These are phyloP conservation scores for Acyrthosiphon pisum DNA, from an alignment of 1,140 invertebrate species.

Conservation along the genomic window DNA sequence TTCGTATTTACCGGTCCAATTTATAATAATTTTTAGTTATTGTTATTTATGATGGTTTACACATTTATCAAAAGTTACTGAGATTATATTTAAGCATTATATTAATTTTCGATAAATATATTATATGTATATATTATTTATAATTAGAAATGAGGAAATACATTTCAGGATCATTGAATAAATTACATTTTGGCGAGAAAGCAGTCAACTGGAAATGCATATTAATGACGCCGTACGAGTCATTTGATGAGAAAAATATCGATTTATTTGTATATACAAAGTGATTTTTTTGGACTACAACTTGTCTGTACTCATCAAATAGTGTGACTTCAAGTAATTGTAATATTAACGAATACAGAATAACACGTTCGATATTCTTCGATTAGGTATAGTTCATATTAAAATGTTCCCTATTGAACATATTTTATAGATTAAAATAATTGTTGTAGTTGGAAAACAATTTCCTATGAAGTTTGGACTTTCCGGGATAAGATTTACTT, in stretches of 20 bases:
- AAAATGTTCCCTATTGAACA: not conserved
- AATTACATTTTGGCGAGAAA: not conserved
- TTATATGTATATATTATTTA: not conserved
- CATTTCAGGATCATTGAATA: not conserved
- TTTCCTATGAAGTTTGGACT: not conserved
- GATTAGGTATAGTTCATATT: not conserved
- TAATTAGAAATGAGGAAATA: not conserved
- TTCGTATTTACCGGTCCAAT: not conserved
- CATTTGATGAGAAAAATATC: not conserved
- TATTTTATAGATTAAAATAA: not conserved
- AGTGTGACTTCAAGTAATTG: not conserved
- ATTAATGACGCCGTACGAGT: not conserved
- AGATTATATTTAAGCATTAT: not conserved
- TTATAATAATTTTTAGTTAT: not conserved
- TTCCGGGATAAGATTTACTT: not conserved
- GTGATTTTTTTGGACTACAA: not conserved
- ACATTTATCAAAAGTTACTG: not conserved
- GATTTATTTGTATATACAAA: not conserved
- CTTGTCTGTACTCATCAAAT: not conserved
- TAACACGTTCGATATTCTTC: not conserved
- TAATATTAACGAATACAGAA: slow-evolving; percentile 8
- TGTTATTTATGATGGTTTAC: not conserved
- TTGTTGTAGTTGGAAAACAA: not conserved
- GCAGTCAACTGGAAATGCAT: not conserved
- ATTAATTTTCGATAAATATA: not conserved